These are phyloP conservation scores for Sinosuthora webbiana DNA, from an alignment of 2,113 vertebrate species.

Conservation along the genomic window DNA sequence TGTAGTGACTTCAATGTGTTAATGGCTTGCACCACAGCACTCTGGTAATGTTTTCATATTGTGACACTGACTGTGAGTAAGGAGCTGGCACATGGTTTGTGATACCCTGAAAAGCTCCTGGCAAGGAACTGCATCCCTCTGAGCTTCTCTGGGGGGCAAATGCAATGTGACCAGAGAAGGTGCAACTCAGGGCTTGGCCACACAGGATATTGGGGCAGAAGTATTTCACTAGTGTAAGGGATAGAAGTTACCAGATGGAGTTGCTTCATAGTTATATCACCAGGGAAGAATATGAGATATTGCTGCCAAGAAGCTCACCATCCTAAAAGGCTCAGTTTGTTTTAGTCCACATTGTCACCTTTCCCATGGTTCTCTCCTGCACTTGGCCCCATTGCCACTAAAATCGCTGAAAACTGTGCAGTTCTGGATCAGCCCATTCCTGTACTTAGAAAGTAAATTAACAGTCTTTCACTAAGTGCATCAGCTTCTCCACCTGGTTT, in stretches of 20 bases:
- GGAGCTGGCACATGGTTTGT: not conserved
- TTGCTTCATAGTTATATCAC: not conserved
- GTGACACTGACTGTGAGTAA: not conserved
- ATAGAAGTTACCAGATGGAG: not conserved
- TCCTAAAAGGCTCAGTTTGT: not conserved
- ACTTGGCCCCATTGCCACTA: not conserved
- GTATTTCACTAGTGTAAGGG: not conserved
- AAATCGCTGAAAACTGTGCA: not conserved
- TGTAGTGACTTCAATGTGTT: not conserved
- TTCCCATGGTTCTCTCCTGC: not conserved
- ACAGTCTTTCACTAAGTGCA: not conserved
- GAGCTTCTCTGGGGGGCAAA: not conserved
- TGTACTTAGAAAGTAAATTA: not conserved
- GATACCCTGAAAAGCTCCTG: not conserved
- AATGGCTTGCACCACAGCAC: not conserved
- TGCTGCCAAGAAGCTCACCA: not conserved
- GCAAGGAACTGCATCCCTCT: not conserved
- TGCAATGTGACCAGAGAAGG: not conserved
- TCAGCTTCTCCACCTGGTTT: not conserved
- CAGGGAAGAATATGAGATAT: not conserved
- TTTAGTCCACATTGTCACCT: not conserved
- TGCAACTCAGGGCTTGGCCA: not conserved
- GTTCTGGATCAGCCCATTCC: not conserved
- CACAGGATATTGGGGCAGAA: not conserved
- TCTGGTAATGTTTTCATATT: not conserved